phyloP scores from a whole-genome alignment of 2,113 vertebrate species.

The Columba livia region DNA sequence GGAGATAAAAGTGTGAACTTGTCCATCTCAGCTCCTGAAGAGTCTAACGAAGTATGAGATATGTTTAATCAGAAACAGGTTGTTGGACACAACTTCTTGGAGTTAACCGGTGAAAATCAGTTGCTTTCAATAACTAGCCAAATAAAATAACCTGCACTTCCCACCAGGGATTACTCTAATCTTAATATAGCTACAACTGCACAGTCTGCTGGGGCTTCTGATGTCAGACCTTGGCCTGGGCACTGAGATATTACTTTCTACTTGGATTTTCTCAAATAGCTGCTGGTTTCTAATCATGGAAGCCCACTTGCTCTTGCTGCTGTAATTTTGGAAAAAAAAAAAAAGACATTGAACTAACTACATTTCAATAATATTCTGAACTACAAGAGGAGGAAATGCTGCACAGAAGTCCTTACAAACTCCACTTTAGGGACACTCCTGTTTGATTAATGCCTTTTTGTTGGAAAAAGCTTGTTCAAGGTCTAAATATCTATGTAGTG shows the following conservation, averaged over 20 bases:
- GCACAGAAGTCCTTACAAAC: background rate
- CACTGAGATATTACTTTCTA: background rate
- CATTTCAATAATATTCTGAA: background rate
- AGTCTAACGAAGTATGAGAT: background rate
- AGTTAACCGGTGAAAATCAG: background rate
- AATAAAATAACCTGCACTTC: slow-evolving; percentile 22
- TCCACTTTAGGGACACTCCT: background rate
- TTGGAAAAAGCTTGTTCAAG: background rate
- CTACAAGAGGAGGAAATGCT: background rate
- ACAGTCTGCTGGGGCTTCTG: background rate
- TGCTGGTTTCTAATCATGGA: background rate
- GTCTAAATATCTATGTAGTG: fast-evolving
- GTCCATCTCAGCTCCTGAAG: background rate
- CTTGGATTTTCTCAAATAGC: background rate
- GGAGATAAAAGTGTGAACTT: background rate
- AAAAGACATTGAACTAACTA: background rate
- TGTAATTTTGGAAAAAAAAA: background rate
- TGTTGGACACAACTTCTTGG: background rate
- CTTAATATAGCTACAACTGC: slow-evolving; percentile 19
- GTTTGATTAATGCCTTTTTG: background rate
- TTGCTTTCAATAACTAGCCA: background rate
- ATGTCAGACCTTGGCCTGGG: background rate
- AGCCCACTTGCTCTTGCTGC: background rate
- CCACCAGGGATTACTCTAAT: background rate
- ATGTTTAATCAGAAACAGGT: background rate